Base-by-base conservation (phyloP, 2,797 vertebrate genomes). In the Bradypus variegatus region DNA sequence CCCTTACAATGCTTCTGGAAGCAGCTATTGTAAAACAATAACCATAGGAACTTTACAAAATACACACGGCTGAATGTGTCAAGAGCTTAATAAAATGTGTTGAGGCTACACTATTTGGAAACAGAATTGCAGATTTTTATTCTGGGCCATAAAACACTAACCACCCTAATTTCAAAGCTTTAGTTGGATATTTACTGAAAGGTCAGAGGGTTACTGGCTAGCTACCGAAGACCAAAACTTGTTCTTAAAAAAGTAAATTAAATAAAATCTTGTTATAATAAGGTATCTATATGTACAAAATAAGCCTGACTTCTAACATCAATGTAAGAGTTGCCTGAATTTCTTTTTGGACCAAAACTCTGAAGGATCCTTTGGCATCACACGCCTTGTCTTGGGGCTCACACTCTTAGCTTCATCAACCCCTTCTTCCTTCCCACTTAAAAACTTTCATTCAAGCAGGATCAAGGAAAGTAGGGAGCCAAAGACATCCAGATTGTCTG, bases 1-100 rank as follows among this genome's bases (percentile, higher is more conserved):
- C 97, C 97, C 97, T 97, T 98, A 98, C 98, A 98, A 98, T 98
- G 97, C 97, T 98, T 97, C 97, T 98, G 98, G 97, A 98, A 97
- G 97, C 97, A 98, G 97, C 97, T 97, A 98, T 97, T 98, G 98
- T 98, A 98, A 98, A 98, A 98, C 98, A 98, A 98, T 98, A 98
- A 97, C 98, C 97, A 97, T 97, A 97, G 97, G 97, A 98, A 98
- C 98, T 98, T 98, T 98, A 98, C 98, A 98, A 98, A 98, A 98
- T 97, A 98, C 98, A 98, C 97, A 98, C 58, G 87, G 95, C 96
- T 97, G 96, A 98, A 97, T 96, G 96, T 97, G 97, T 97, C 96
- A 96, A 97, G 96, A 97, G 96, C 97, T 97, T 97, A 96, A 97
- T 96, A 97, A 97, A 97, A 97, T 97, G 97, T 96, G 95, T 96